phyloP scores from a whole-genome alignment of 35 echinoderm and acorn worm species.

The Apostichopus parvimensis region DNA sequence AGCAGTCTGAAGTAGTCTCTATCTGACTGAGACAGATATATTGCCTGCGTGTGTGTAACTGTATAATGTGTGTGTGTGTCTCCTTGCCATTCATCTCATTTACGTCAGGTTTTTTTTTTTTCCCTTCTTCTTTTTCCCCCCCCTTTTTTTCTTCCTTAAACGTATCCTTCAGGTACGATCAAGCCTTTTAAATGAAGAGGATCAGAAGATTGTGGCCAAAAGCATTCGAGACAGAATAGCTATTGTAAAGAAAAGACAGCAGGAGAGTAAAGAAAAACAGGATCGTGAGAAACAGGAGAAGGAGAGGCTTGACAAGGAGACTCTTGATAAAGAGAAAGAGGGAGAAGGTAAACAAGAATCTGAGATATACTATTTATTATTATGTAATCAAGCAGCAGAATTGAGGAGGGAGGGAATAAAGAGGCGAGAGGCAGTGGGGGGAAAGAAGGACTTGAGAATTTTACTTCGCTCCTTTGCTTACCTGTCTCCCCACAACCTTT shows the following conservation, averaged over 20 bases:
- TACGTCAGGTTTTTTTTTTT: neutral
- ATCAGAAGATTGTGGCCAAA: conserved; percentile 90
- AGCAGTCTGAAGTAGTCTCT: neutral
- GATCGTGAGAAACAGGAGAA: conserved; percentile 79
- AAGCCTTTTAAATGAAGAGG: conserved; percentile 89
- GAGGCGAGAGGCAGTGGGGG: neutral
- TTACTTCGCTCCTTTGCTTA: too few species aligned
- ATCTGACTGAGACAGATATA: neutral
- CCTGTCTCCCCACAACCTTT: too few species aligned
- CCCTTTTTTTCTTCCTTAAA: neutral
- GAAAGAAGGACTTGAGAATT: too few species aligned
- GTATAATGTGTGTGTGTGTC: neutral
- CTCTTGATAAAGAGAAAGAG: conserved; percentile 38
- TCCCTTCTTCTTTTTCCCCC: neutral
- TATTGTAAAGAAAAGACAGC: conserved; percentile 62
- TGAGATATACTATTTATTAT: neutral
- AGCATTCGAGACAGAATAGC: conserved; percentile 83
- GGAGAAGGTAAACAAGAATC: conserved; percentile 36
- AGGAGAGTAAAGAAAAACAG: conserved; percentile 66
- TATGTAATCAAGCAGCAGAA: neutral
- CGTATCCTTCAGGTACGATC: conserved; percentile 72
- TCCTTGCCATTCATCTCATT: conserved; percentile 36
- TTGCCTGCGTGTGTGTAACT: neutral
- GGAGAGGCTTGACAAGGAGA: conserved; percentile 72
- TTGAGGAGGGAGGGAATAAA: too few species aligned